phyloP scores from a whole-genome alignment of 1,140 invertebrate genomes.

The Sipha flava region DNA sequence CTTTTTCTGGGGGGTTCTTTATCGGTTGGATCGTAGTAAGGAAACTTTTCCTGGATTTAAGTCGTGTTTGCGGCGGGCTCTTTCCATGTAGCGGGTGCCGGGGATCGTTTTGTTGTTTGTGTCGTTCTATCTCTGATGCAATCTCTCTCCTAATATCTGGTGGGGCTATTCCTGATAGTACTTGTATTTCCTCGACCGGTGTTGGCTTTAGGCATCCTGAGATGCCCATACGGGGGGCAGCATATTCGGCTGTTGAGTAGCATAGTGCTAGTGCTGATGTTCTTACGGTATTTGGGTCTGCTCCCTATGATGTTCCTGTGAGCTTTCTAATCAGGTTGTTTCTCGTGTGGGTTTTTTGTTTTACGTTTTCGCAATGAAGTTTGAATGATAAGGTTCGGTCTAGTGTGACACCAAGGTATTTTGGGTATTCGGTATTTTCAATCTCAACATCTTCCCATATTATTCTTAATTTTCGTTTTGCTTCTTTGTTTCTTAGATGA shows the following conservation, averaged over 20 bases:
- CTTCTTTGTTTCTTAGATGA: not conserved
- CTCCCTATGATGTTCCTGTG: not conserved
- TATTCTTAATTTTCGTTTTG: not conserved
- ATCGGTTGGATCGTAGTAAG: not conserved
- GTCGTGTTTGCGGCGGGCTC: not conserved
- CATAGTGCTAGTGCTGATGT: not conserved
- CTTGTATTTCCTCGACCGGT: not conserved
- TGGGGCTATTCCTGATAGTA: constrained; percentile 10
- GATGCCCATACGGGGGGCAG: not conserved
- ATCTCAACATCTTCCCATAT: not conserved
- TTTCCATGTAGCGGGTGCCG: not conserved
- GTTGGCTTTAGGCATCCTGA: not conserved
- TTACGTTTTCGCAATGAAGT: not conserved
- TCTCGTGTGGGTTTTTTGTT: not conserved
- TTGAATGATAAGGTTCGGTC: not conserved
- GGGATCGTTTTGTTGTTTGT: constrained; percentile 12
- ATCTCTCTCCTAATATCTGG: not conserved
- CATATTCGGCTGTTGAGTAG: not conserved
- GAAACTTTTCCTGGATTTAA: not conserved
- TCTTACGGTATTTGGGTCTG: not conserved
- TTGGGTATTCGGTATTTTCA: not conserved
- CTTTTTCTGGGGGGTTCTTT: not conserved
- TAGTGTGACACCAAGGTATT: not conserved
- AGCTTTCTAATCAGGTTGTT: not conserved
- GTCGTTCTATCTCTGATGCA: constrained; percentile 17